Conservation (phyloP, 1,140 invertebrate genomes). For the Zeugodacus cucurbitae region DNA sequence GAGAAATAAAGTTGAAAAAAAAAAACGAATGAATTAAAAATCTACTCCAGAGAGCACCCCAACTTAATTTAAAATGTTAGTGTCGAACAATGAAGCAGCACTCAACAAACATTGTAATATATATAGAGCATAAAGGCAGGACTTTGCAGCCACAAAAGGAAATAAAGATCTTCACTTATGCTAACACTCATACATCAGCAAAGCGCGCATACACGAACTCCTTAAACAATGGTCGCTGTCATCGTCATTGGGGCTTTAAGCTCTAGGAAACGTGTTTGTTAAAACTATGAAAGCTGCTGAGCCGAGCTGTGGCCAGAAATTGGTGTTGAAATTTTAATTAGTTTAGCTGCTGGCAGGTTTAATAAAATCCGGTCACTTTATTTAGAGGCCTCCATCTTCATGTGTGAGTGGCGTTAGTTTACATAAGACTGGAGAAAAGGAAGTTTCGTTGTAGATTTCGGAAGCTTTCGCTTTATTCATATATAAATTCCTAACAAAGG, state of each 20-base stretch:
- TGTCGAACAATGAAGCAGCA: slow-evolving; percentile 35
- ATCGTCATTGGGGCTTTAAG: background rate
- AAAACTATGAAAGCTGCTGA: background rate
- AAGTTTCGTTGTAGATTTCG: background rate
- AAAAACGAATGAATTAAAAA: slow-evolving; percentile 22
- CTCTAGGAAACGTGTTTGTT: background rate
- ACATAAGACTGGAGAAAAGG: background rate
- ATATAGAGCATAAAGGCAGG: background rate
- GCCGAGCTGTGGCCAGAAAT: background rate
- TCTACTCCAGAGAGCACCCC: background rate
- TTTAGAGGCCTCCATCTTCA: background rate
- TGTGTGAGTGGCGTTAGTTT: background rate
- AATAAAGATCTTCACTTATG: background rate
- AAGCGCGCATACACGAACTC: background rate
- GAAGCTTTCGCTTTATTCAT: background rate
- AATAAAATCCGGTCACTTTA: background rate
- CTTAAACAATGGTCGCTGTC: background rate
- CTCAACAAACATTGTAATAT: slow-evolving; percentile 30
- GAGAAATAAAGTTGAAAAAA: background rate
- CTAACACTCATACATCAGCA: background rate
- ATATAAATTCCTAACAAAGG: no score
- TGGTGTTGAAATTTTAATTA: slow-evolving; percentile 36
- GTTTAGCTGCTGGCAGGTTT: slow-evolving; percentile 22
- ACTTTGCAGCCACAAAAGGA: background rate
- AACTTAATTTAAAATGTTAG: slow-evolving; percentile 36